phyloP scores from a whole-genome alignment of 2,113 vertebrate genomes.

The Sebastes schlegelii region DNA sequence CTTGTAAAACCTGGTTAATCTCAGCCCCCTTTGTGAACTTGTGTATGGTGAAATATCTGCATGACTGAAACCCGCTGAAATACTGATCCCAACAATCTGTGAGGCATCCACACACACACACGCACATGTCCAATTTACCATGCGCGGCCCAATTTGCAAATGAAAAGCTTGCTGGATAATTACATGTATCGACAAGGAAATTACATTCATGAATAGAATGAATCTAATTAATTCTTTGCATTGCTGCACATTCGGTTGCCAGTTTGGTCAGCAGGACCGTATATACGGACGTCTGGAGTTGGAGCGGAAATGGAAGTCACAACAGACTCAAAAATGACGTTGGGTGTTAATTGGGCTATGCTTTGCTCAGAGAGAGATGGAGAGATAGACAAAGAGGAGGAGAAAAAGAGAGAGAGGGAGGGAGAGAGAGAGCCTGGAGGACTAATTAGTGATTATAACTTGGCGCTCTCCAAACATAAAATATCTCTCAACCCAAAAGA shows the following conservation, averaged over 20 bases:
- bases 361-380: constrained; percentile 66
- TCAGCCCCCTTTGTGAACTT: constrained; percentile 44
- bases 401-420: constrained; percentile 48
- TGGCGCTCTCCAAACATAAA: constrained; percentile 82
- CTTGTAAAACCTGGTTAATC: constrained; percentile 71
- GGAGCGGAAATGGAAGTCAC: constrained; percentile 61
- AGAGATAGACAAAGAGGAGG: constrained; percentile 64
- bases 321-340: constrained; percentile 69
- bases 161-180: constrained; percentile 54
- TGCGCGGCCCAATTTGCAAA: constrained; percentile 30
- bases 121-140: constrained; percentile 14
- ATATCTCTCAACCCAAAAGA: constrained; percentile 83
- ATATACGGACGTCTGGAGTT: constrained; percentile 36
- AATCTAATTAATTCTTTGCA: constrained; percentile 54
- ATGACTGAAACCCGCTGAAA: constrained; percentile 44
- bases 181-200: constrained; percentile 54
- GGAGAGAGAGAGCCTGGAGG: constrained; percentile 78
- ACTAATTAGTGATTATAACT: constrained; percentile 85
- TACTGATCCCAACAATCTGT: constrained; percentile 24
- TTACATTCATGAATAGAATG: constrained; percentile 45
- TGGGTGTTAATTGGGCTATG: constrained; percentile 76
- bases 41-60: constrained; percentile 42
- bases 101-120: constrained; percentile 22
- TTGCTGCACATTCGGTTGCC: constrained; percentile 42
- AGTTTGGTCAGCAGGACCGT: constrained; percentile 44